Evolutionary conservation across 2,888 invertebrate species (phyloP).

Genomic region (Campopleginae sp.): DNA sequence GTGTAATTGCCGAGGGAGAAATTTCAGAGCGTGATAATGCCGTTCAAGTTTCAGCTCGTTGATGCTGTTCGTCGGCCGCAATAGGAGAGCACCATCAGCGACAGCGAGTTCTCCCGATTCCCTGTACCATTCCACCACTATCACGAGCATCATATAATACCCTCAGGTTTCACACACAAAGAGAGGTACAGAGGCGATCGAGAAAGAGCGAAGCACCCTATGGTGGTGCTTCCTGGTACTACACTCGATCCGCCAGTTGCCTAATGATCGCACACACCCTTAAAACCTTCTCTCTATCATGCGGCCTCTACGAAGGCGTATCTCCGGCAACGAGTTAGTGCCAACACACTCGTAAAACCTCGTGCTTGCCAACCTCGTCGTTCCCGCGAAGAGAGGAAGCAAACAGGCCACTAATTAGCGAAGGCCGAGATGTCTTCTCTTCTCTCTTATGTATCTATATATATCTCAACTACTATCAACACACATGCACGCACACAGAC

Average conservation of each 20-base stretch:
- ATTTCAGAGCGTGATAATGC: constrained; percentile 63
- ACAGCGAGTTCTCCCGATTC: constrained; percentile 48
- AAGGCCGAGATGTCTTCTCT: constrained; percentile 70
- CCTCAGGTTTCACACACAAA: constrained; percentile 37
- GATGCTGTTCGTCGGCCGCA: constrained; percentile 33
- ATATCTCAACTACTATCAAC: constrained; percentile 2
- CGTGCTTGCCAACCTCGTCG: background rate
- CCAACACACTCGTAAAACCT: constrained; percentile 61
- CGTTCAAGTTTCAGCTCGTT: constrained; percentile 48
- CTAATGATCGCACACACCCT: constrained; percentile 72
- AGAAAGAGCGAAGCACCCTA: constrained; percentile 8
- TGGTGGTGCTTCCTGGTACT: constrained; percentile 32
- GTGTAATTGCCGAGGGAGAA: constrained; percentile 57
- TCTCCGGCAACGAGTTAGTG: constrained; percentile 72
- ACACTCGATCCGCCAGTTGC: constrained; percentile 54
- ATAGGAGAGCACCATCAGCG: constrained; percentile 32
- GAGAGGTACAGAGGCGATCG: background rate
- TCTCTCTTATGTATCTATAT: constrained; percentile 40
- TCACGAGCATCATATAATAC: constrained; percentile 43
- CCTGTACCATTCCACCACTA: constrained; percentile 13
- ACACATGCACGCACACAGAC: constrained; percentile 23
- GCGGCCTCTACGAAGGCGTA: constrained; percentile 68
- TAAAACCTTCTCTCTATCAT: constrained; percentile 64
- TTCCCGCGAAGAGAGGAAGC: constrained; percentile 63
- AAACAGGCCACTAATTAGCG: constrained; percentile 76